phyloP scores from a whole-genome alignment of 2,113 vertebrate genomes.

The Agapornis roseicollis region DNA sequence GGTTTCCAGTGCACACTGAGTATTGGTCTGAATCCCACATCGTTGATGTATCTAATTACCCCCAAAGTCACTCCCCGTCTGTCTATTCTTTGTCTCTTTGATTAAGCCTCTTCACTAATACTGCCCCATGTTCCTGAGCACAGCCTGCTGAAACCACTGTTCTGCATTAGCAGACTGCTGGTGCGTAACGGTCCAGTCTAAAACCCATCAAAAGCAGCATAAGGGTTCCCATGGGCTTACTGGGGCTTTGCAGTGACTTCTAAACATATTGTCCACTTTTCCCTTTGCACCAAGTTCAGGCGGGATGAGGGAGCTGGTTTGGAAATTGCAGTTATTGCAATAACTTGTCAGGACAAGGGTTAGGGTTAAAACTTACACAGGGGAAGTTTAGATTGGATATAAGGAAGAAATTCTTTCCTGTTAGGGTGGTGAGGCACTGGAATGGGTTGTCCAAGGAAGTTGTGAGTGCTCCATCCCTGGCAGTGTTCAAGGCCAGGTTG shows the following conservation, averaged over 20 bases:
- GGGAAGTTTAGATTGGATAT: no score
- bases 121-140: background rate
- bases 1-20: background rate
- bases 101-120: background rate
- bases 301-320: background rate
- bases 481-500: no score
- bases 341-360: no score
- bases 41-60: background rate
- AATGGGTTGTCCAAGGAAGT: no score
- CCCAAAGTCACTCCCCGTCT: background rate
- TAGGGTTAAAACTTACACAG: no score
- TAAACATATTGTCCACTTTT: background rate
- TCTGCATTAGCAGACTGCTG: background rate
- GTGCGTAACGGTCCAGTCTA: accelerated
- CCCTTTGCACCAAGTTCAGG: background rate
- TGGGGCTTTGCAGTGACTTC: background rate
- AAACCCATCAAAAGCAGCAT: background rate
- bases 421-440: no score
- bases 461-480: no score
- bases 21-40: background rate
- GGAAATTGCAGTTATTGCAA: background rate
- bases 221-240: background rate
- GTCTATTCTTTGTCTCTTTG: background rate
- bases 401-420: no score
- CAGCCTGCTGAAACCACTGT: background rate